phyloP scores from a whole-genome alignment of 2,797 vertebrate species.

The Cynopterus sphinx region DNA sequence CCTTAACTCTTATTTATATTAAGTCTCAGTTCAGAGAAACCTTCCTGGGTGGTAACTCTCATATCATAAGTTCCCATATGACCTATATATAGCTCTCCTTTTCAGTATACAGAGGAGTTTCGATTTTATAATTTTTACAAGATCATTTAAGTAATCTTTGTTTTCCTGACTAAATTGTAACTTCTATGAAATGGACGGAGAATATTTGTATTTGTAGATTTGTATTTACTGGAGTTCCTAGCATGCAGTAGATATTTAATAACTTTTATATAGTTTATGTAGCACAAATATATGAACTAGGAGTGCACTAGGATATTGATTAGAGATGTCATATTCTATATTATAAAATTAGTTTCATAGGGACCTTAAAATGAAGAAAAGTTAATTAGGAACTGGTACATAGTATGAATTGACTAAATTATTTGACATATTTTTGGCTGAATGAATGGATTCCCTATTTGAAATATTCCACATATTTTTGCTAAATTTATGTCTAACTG shows the following conservation, averaged over 20 bases:
- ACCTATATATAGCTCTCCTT: background rate
- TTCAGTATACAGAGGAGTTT: background rate
- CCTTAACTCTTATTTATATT: background rate
- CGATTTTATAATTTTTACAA: background rate
- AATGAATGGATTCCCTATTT: background rate
- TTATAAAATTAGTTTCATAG: background rate
- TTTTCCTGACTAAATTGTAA: background rate
- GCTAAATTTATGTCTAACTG: background rate
- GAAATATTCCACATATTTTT: background rate
- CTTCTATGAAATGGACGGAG: background rate
- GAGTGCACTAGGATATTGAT: background rate
- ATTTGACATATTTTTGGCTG: background rate
- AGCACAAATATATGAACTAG: background rate
- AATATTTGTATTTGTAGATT: background rate
- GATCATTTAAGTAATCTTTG: background rate
- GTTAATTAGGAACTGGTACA: background rate
- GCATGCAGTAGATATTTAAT: background rate
- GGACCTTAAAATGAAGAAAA: background rate
- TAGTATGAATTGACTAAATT: background rate
- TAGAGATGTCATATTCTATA: background rate
- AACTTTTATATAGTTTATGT: background rate
- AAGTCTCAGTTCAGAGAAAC: background rate
- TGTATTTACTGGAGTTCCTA: background rate
- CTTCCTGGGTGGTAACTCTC: background rate
- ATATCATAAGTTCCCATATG: background rate